These are phyloP conservation scores for Campoplex capitator DNA, from an alignment of 2,888 invertebrate genomes.

Conservation along the genomic window DNA sequence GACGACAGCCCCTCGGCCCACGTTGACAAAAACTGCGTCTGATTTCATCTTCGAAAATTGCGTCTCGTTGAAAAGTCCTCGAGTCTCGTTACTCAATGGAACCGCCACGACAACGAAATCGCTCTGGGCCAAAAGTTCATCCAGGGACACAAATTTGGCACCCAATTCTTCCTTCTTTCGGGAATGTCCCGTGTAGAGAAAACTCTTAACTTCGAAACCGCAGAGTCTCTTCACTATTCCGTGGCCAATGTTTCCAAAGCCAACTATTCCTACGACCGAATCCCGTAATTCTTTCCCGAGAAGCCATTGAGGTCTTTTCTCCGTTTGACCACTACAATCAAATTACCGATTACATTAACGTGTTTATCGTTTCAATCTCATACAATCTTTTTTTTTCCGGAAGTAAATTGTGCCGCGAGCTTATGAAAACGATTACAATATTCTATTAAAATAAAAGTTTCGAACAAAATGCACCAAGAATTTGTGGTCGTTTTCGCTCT, in stretches of 20 bases:
- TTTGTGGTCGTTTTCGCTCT: no score
- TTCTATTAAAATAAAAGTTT: no score
- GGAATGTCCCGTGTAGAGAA: slow-evolving; percentile 90
- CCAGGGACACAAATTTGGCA: slow-evolving; percentile 88
- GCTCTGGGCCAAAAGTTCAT: slow-evolving; percentile 89
- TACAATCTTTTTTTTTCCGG: no score
- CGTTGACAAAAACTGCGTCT: slow-evolving; percentile 91
- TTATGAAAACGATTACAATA: no score
- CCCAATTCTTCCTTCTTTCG: slow-evolving; percentile 85
- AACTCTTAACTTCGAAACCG: slow-evolving; percentile 89
- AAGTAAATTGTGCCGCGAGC: no score
- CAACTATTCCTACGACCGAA: slow-evolving; percentile 93
- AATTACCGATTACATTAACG: not conserved
- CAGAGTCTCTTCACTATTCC: slow-evolving; percentile 90
- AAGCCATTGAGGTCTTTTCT: slow-evolving; percentile 90
- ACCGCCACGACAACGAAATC: slow-evolving; percentile 91
- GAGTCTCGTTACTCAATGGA: slow-evolving; percentile 89
- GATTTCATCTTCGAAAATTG: slow-evolving; percentile 91
- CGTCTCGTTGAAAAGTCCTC: slow-evolving; percentile 88
- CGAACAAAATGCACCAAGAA: no score
- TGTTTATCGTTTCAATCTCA: no score
- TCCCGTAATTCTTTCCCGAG: slow-evolving; percentile 92
- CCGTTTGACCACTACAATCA: slow-evolving; percentile 88
- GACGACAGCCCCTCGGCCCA: slow-evolving; percentile 91
- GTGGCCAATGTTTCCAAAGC: slow-evolving; percentile 93